Evolutionary conservation across 2,113 vertebrate genomes (phyloP), one percentile per base, ranked within the genome.

Genomic region (Channa maculata): DNA sequence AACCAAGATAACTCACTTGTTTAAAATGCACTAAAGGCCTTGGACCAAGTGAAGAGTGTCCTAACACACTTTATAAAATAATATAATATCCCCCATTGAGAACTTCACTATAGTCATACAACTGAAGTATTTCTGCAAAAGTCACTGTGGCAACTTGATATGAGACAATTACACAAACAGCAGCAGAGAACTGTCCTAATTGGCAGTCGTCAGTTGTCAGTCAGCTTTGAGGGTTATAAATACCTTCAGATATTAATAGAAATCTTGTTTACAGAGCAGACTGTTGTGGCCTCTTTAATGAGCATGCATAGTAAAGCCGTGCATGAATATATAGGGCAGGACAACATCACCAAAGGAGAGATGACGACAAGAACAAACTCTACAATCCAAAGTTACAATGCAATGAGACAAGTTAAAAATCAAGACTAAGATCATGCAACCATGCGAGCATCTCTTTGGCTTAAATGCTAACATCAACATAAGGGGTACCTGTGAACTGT

Each of bases 181-280:
- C 81, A 59, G 58, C 71, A 65, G 70, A 80, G 83, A 77, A 68
- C 58, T 80, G 88, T 33, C 65, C 83, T 86, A 84, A 85, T 79
- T 92, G 84, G 72, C 52, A 85, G 53, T 34, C 37, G 55, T 60
- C 75, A 71, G 68, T 54, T 57, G 71, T 86, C 82, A 86, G 77
- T 86, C 86, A 81, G 60, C 65, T 49, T 8, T 65, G 38, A 70
- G 52, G 75, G 11, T 64, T 89, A 85, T 77, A 82, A 88, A 88
- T 85, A 81, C 64, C 34, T 50, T 39, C 53, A 14, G 14, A 15
- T 80, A 85, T 83, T 82, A 71, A 81, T 80, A 79, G 69, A 79
- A 60, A 53, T 53, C 64, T 39, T 73, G 64, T 79, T 79, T 81
- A 46, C 65, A 11, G 69, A 71, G 53, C 60, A 65, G 55, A 60